A percentile compares a stretch with the other conserved stretches of the same genome.
Evolutionary conservation across 2,113 vertebrate species (phyloP).

Genomic region (Hippocampus guttulatus): DNA sequence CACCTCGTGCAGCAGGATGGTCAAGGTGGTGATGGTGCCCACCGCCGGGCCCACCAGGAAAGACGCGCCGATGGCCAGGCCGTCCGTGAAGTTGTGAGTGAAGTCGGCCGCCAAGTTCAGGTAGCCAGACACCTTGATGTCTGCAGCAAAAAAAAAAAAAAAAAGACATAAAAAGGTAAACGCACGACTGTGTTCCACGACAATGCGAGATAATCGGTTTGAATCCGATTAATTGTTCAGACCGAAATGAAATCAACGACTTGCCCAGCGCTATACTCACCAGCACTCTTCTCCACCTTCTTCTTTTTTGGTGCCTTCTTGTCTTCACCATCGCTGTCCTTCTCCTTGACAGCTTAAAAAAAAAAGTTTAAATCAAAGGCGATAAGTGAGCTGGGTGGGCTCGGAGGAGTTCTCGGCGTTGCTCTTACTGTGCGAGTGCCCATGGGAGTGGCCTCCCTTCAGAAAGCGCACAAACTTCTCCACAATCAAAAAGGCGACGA

Average conservation of each 20-base stretch:
- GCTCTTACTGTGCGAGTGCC: conserved; percentile 55
- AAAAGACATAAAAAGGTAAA: too few species aligned
- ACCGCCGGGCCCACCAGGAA: conserved; percentile 79
- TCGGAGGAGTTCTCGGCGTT: neutral
- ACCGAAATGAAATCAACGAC: too few species aligned
- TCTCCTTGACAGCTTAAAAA: conserved; percentile 59
- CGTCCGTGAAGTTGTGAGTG: conserved; percentile 89
- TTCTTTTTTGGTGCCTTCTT: conserved; percentile 41
- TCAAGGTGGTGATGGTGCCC: conserved; percentile 83
- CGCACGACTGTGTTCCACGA: too few species aligned
- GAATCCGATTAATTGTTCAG: too few species aligned
- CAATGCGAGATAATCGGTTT: too few species aligned
- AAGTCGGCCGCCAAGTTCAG: conserved; percentile 89
- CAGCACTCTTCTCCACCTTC: conserved; percentile 50
- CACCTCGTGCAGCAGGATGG: conserved; percentile 88
- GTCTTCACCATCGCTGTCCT: conserved; percentile 67
- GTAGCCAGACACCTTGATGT: conserved; percentile 85
- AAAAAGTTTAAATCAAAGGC: neutral
- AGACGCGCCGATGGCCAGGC: conserved; percentile 87
- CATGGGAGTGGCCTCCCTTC: conserved; percentile 77
- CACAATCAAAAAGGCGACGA: conserved; percentile 86
- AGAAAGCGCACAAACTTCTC: conserved; percentile 87
- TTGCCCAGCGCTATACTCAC: conserved; percentile 17
- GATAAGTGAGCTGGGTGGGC: neutral
- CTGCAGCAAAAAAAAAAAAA: conserved; percentile 37